Evolutionary conservation across 2,797 vertebrate genomes (phyloP), one percentile per base, ranked within the genome.

Genomic region (Xiphophorus birchmanni): DNA sequence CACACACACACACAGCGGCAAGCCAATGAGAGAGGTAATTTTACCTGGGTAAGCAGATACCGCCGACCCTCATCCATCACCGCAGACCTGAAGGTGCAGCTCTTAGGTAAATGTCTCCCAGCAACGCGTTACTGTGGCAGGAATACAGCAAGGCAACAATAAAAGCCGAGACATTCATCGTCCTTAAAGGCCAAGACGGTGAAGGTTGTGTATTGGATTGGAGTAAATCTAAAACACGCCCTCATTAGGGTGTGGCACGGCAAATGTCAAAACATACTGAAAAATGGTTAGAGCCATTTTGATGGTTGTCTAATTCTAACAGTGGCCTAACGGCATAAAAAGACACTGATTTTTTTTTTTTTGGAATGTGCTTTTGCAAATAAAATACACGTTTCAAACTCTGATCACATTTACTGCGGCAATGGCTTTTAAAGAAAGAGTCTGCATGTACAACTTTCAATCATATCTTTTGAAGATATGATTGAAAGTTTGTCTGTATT

Each of bases 1-100:
- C 86, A 87, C 84, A 79, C 84, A 69, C 84, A 69, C 86, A 78
- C 87, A 87, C 86, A 79, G 82, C 5, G 0, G 12, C 40, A 71
- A 71, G 81, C 74, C 82, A 77, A 89, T 44, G 78, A 83, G 78
- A 1, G 8, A 80, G 86, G 91, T 92, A 80, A 94, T 90, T 91
- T 94, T 88, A 93, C 91, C 94, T 90, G 90, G 79, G 91, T 91
- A 94, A 94, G 88, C 87, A 80, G 90, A 95, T 84, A 92, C 84
- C 86, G 67, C 42, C 72, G 52, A n/a, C 37, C 81, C 78, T 87
- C 91, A 88, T 93, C 84, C 82, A 78, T 92, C 90, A 88, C 74
- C 35, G 17, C 48, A 29, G 81, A 81, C 80, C 54, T 76, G 56
- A 78, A 87, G 86, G 81, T 29, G 40, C 8, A 5, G 42, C 12